phyloP scores from a whole-genome alignment of 2,113 vertebrate genomes.

The Laticauda colubrina region DNA sequence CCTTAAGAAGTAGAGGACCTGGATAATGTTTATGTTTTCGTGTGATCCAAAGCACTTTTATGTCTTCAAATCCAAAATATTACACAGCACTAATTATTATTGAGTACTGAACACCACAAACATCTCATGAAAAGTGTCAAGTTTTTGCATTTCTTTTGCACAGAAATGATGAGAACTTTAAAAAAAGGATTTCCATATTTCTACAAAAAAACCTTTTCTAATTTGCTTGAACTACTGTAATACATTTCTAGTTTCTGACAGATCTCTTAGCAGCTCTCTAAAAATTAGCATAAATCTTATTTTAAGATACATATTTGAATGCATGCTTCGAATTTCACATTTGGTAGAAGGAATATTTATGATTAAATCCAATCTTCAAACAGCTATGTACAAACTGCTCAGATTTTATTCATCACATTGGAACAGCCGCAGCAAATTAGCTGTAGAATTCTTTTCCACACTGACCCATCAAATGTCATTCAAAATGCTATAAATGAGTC shows the following conservation, averaged over 20 bases:
- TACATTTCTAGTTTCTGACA: neutral
- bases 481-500: neutral
- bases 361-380: neutral
- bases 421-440: neutral
- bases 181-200: neutral
- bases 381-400: neutral
- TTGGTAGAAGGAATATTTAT: neutral
- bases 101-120: neutral
- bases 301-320: constrained; percentile 1
- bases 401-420: neutral
- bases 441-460: neutral
- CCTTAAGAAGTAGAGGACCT: neutral
- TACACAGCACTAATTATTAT: neutral
- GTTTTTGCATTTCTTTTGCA: neutral
- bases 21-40: neutral
- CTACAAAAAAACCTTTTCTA: neutral
- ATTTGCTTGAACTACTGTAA: neutral
- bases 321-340: neutral
- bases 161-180: neutral
- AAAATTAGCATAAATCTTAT: neutral
- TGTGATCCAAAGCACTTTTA: neutral
- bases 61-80: neutral
- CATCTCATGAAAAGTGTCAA: neutral
- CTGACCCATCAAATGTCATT: neutral
- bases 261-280: neutral